These are phyloP conservation scores for Cyphomyrus discorhynchus DNA, from an alignment of 2,113 vertebrate genomes.

Conservation along the genomic window DNA sequence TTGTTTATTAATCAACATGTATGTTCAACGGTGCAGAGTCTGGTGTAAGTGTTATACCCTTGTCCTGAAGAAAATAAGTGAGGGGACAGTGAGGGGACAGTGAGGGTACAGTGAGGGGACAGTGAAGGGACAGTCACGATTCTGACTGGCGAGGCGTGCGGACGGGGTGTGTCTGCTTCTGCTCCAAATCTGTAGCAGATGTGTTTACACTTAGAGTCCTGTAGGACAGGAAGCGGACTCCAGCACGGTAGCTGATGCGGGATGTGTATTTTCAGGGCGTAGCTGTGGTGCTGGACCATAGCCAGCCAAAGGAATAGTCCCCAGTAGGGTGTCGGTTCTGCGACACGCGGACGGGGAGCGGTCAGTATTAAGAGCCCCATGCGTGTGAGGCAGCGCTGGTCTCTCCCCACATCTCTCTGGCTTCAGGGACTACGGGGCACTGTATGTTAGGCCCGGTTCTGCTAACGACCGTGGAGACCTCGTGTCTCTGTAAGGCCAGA, in stretches of 20 bases:
- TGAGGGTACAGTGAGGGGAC: no score
- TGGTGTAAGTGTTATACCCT: neutral
- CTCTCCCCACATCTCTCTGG: neutral
- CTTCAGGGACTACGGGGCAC: neutral
- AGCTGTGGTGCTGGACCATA: neutral
- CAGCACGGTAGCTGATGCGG: neutral
- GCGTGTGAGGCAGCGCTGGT: neutral
- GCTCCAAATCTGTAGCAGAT: conserved; percentile 3
- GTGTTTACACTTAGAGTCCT: conserved; percentile 2
- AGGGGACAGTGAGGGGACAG: neutral
- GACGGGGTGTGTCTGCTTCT: neutral
- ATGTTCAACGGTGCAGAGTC: neutral
- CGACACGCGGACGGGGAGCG: no score
- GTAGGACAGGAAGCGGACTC: neutral
- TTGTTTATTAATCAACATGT: neutral
- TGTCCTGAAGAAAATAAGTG: neutral
- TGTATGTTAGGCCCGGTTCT: neutral
- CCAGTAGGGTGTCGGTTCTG: neutral
- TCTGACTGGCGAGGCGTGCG: neutral
- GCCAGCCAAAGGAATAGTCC: neutral
- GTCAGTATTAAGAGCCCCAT: no score
- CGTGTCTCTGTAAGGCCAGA: neutral
- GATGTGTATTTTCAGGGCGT: neutral
- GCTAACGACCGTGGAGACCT: conserved; percentile 2
- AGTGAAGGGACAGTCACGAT: no score